phyloP scores from a whole-genome alignment of 1,140 invertebrate genomes.

The Apis laboriosa region DNA sequence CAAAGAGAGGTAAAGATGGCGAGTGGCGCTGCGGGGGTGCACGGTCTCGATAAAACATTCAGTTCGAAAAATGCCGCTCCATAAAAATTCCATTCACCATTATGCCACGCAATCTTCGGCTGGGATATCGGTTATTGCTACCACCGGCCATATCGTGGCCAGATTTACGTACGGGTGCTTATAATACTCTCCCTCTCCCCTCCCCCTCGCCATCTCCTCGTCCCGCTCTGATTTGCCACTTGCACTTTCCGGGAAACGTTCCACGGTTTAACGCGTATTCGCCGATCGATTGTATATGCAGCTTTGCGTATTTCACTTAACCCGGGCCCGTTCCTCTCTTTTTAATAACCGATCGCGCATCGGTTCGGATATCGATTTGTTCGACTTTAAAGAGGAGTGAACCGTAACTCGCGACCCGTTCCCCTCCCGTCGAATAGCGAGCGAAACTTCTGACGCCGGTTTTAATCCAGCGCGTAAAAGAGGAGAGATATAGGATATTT shows the following conservation, averaged over 20 bases:
- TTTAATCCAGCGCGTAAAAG: too few relatives aligned
- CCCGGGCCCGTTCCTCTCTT: background rate
- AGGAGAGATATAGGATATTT: too few relatives aligned
- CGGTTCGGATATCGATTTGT: background rate
- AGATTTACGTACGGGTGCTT: slow-evolving; percentile 57
- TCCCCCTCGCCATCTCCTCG: too few relatives aligned
- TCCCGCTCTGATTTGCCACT: slow-evolving; percentile 27
- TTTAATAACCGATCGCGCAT: background rate
- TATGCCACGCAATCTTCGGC: slow-evolving; percentile 70
- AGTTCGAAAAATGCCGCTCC: slow-evolving; percentile 71
- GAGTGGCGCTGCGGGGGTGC: slow-evolving; percentile 46
- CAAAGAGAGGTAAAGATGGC: slow-evolving; percentile 11
- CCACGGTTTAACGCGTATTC: background rate
- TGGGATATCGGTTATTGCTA: slow-evolving; percentile 67
- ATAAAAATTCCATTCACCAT: slow-evolving; percentile 76
- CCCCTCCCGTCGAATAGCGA: too few relatives aligned
- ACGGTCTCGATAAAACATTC: slow-evolving; percentile 74
- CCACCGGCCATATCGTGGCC: slow-evolving; percentile 35
- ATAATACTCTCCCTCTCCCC: slow-evolving; percentile 6
- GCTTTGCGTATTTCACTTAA: background rate
- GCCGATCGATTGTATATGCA: background rate
- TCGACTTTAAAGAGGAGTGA: background rate
- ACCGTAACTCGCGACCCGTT: too few relatives aligned
- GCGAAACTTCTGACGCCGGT: background rate
- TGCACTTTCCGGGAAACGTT: background rate